Conservation (phyloP, 2,888 invertebrate genomes). For the Diplolepis rosae region DNA sequence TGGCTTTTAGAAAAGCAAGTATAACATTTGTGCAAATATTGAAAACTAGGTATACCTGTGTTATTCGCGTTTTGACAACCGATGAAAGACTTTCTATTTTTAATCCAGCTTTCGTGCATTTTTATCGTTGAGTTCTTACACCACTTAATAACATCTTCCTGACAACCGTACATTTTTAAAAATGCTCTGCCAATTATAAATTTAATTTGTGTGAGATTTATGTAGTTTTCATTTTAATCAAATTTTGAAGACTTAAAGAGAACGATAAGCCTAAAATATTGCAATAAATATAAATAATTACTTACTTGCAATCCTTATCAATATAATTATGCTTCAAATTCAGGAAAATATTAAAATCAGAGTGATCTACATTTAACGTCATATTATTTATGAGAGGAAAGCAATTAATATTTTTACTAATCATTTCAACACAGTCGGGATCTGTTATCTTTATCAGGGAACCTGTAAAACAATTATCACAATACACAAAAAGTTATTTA, state of each 20-base stretch:
- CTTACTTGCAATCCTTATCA: neutral
- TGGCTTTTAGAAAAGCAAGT: no score
- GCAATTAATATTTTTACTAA: neutral
- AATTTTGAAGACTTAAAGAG: no score
- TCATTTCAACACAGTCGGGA: neutral
- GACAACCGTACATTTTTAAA: neutral
- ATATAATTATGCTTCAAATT: neutral
- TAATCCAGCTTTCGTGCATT: conserved; percentile 5
- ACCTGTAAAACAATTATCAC: neutral
- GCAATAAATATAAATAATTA: no score
- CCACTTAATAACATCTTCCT: neutral
- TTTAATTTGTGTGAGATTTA: neutral
- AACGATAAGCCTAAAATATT: no score
- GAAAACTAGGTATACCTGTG: neutral
- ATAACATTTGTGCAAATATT: no score
- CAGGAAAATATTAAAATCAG: neutral
- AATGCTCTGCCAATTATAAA: neutral
- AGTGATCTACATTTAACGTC: neutral
- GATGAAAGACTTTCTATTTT: neutral
- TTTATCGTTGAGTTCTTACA: neutral
- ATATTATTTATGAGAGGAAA: conserved; percentile 11
- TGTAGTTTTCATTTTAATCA: no score
- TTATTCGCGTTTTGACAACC: neutral
- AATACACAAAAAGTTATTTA: neutral
- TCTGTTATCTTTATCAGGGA: neutral